phyloP scores from a whole-genome alignment of 2,888 invertebrate genomes.

The Rhodophaea formosa region DNA sequence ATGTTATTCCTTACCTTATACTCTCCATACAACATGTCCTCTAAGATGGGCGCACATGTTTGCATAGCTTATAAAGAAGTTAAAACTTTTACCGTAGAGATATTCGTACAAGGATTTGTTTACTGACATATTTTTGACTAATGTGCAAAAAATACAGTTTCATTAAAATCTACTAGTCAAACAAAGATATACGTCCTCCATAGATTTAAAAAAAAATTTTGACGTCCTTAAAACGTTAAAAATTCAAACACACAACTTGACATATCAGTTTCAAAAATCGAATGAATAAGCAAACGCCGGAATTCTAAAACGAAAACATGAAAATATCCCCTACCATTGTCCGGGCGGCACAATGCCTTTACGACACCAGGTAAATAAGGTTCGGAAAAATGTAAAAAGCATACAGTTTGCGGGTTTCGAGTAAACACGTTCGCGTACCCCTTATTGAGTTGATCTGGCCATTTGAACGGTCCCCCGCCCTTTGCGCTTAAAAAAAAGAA shows the following conservation, averaged over 20 bases:
- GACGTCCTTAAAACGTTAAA: constrained; percentile 29
- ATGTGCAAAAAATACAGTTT: no score
- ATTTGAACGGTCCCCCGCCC: constrained; percentile 73
- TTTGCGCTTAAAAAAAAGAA: constrained; percentile 65
- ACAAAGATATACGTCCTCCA: no score
- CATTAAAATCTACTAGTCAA: no score
- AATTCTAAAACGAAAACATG: constrained; percentile 46
- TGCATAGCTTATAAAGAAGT: no score
- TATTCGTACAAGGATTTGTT: no score
- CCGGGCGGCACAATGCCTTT: constrained; percentile 73
- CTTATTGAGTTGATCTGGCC: constrained; percentile 80
- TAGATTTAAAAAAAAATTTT: no score
- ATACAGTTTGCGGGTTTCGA: constrained; percentile 73
- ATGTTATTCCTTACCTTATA: no score
- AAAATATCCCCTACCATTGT: constrained; percentile 67
- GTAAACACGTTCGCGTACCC: constrained; percentile 75
- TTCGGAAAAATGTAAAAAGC: constrained; percentile 75
- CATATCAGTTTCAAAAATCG: constrained; percentile 54
- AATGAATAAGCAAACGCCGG: constrained; percentile 42
- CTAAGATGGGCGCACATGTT: no score
- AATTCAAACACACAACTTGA: constrained; percentile 33
- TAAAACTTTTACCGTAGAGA: no score
- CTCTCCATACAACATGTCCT: no score
- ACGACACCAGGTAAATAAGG: constrained; percentile 78
- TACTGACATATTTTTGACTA: no score